Conservation (phyloP, 2,888 invertebrate genomes). For the Diaphora mendica region DNA sequence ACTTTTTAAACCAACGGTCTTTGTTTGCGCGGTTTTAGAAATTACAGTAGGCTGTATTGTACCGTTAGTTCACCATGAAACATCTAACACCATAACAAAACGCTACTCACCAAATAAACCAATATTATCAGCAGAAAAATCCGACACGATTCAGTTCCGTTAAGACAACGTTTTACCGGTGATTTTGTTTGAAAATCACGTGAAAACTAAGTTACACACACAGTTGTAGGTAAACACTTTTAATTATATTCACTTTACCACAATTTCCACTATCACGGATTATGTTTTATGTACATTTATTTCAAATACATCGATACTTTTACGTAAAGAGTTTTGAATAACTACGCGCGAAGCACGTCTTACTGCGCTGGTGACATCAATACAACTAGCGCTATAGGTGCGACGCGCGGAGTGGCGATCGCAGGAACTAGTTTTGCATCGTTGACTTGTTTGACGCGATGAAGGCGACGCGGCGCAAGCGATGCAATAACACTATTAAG, state of each 20-base stretch:
- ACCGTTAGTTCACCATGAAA: constrained; percentile 68
- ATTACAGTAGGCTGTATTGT: constrained; percentile 20
- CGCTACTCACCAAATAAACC: constrained; percentile 73
- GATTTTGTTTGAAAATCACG: constrained; percentile 76
- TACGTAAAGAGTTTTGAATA: constrained; percentile 74
- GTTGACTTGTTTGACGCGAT: constrained; percentile 27
- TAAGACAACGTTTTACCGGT: constrained; percentile 73
- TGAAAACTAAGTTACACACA: constrained; percentile 62
- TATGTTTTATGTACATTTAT: constrained; percentile 52
- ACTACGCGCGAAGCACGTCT: constrained; percentile 44
- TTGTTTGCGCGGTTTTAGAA: constrained; percentile 40
- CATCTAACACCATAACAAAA: constrained; percentile 72
- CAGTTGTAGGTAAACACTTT: constrained; percentile 58
- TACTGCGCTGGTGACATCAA: constrained; percentile 51
- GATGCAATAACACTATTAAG: background rate
- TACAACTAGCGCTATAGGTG: constrained; percentile 68
- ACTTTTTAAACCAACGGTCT: constrained; percentile 33
- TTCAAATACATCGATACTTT: constrained; percentile 69
- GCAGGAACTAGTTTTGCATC: constrained; percentile 53
- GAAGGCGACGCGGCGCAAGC: constrained; percentile 9
- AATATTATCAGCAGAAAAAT: constrained; percentile 71
- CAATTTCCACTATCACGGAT: constrained; percentile 69
- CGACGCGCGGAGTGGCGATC: constrained; percentile 46
- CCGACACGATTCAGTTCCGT: constrained; percentile 74
- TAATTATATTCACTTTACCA: constrained; percentile 62